Percentiles rank a stretch among this genome's conserved stretches.
phyloP scores from a whole-genome alignment of 2,888 invertebrate species.

The Lasioglossum oenotherae region DNA sequence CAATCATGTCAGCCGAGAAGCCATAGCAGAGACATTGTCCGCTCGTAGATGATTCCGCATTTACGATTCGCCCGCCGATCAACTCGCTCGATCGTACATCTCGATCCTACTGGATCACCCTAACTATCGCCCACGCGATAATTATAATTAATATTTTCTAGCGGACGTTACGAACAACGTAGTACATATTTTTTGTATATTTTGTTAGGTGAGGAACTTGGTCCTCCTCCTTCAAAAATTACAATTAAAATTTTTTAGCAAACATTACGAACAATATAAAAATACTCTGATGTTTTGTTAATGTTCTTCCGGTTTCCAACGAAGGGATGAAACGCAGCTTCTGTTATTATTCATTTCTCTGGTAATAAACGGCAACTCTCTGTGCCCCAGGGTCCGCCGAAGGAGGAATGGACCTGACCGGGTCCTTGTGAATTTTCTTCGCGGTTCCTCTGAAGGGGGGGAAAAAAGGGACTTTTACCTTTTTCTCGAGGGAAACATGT shows the following conservation, averaged over 20 bases:
- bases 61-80: neutral
- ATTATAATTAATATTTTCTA: neutral
- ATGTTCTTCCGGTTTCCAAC: too few relatives aligned
- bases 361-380: neutral
- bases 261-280: neutral
- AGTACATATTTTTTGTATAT: too few relatives aligned
- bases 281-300: neutral
- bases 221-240: too few relatives aligned
- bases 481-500: constrained; percentile 52
- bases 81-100: neutral
- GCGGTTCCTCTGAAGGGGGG: neutral
- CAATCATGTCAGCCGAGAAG: neutral
- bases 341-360: neutral
- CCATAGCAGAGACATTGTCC: neutral
- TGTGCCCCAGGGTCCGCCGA: neutral
- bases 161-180: too few relatives aligned
- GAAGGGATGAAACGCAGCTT: neutral
- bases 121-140: neutral
- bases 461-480: constrained; percentile 52
- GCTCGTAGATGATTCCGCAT: neutral
- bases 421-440: neutral
- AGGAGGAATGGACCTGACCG: neutral
- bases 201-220: too few relatives aligned
- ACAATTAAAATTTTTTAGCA: neutral
- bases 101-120: neutral